These are phyloP conservation scores for Protosalanx chinensis DNA, from an alignment of 2,797 vertebrate species.

Conservation along the genomic window DNA sequence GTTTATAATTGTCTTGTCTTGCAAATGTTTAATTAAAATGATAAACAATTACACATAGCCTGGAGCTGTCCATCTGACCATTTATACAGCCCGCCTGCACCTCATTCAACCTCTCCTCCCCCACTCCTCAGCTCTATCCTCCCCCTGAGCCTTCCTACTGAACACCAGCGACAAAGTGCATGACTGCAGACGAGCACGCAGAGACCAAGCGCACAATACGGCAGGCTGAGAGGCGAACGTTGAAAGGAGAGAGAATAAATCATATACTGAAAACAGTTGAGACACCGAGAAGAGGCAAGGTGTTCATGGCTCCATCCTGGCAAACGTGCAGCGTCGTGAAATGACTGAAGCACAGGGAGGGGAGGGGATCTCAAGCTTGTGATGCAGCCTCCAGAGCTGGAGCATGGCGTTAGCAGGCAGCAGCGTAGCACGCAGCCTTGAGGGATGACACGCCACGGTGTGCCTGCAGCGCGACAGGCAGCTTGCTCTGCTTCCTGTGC, in stretches of 20 bases:
- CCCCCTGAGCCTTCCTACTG: neutral
- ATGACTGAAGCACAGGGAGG: neutral
- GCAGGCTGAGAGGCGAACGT: conserved; percentile 16
- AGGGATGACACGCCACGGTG: neutral
- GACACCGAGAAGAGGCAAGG: neutral
- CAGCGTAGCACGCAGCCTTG: neutral
- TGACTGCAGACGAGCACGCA: no score
- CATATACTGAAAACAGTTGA: neutral
- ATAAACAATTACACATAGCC: conserved; percentile 36
- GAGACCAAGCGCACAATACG: conserved; percentile 17
- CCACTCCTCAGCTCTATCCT: neutral
- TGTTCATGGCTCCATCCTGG: neutral
- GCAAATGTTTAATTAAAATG: no score
- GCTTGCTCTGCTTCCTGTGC: neutral
- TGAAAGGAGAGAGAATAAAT: neutral
- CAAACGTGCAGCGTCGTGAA: neutral
- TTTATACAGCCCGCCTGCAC: conserved; percentile 24
- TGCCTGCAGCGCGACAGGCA: neutral
- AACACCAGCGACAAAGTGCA: conserved; percentile 14
- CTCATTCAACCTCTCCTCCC: neutral
- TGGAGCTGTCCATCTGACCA: conserved; percentile 43
- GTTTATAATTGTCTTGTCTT: no score
- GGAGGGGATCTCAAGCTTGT: neutral
- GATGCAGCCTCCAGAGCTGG: neutral
- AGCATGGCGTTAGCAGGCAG: neutral